A percentile compares a stretch with the other conserved stretches of the same genome.
Conservation (phyloP, 2,888 invertebrate species). For the Beris morrisii region DNA sequence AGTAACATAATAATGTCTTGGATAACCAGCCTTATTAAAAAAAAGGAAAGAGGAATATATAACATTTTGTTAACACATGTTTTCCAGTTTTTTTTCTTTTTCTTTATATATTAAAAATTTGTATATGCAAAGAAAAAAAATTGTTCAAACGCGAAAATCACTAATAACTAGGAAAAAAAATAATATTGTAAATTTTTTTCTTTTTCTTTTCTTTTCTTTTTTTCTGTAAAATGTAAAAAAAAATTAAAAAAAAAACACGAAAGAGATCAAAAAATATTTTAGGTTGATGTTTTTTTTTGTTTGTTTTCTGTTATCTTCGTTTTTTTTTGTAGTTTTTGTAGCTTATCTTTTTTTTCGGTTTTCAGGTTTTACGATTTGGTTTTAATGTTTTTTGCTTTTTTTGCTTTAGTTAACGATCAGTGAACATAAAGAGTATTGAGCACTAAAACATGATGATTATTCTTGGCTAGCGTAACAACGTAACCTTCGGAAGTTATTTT, state of each 20-base stretch:
- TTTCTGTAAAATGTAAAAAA: constrained; percentile 43
- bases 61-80: constrained; percentile 34
- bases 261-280: constrained; percentile 44
- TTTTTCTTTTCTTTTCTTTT: constrained; percentile 38
- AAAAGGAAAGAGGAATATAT: constrained; percentile 41
- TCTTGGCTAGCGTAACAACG: constrained; percentile 95
- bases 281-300: constrained; percentile 32
- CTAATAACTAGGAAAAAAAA: constrained; percentile 39
- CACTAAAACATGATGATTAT: constrained; percentile 97
- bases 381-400: constrained; percentile 42
- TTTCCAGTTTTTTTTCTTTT: constrained; percentile 36
- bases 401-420: constrained; percentile 63
- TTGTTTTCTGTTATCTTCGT: constrained; percentile 41
- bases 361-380: constrained; percentile 45
- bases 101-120: constrained; percentile 32
- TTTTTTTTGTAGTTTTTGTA: constrained; percentile 34
- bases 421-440: constrained; percentile 91
- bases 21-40: constrained; percentile 56
- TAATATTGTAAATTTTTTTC: constrained; percentile 40
- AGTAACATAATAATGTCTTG: constrained; percentile 54
- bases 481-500: constrained; percentile 97
- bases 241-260: constrained; percentile 40
- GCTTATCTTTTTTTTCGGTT: constrained; percentile 37
- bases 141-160: constrained; percentile 26
- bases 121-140: constrained; percentile 30